These are phyloP conservation scores for Mylabris sibirica DNA, from an alignment of 2,888 invertebrate species.

Conservation along the genomic window DNA sequence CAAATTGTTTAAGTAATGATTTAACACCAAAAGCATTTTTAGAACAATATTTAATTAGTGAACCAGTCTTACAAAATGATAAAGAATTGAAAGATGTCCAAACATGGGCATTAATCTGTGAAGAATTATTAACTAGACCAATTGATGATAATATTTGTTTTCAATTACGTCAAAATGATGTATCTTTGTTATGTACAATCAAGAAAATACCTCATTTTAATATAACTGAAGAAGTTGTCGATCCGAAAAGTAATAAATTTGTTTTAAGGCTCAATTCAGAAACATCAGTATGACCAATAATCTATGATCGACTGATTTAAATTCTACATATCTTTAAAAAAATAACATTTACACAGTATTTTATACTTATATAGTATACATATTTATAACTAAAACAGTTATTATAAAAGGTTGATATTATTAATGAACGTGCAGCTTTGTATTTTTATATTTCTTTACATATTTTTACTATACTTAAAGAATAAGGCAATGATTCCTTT, in stretches of 20 bases:
- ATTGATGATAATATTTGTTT: conserved; percentile 85
- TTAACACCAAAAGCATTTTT: conserved; percentile 94
- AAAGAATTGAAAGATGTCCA: conserved; percentile 84
- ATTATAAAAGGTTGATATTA: not conserved
- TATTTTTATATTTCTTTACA: conserved; percentile 20
- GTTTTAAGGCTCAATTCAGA: conserved; percentile 93
- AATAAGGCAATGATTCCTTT: not conserved
- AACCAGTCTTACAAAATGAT: conserved; percentile 85
- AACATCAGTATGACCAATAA: conserved; percentile 86
- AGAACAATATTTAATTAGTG: conserved; percentile 88
- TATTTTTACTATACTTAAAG: conserved; percentile 8
- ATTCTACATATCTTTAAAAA: conserved; percentile 29
- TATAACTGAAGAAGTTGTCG: conserved; percentile 93
- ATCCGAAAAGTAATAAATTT: conserved; percentile 96
- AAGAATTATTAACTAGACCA: conserved; percentile 87
- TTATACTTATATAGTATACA: not conserved
- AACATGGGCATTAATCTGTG: conserved; percentile 95
- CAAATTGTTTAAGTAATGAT: conserved; percentile 91
- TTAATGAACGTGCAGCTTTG: conserved; percentile 15
- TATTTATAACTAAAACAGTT: conserved; percentile 1
- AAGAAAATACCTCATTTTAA: conserved; percentile 91
- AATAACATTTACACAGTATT: not conserved
- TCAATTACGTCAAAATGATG: conserved; percentile 91
- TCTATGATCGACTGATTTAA: conserved; percentile 58
- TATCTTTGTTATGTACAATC: conserved; percentile 88